Evolutionary conservation across 2,113 vertebrate genomes (phyloP).

Genomic region (Leptobrachium leishanense): DNA sequence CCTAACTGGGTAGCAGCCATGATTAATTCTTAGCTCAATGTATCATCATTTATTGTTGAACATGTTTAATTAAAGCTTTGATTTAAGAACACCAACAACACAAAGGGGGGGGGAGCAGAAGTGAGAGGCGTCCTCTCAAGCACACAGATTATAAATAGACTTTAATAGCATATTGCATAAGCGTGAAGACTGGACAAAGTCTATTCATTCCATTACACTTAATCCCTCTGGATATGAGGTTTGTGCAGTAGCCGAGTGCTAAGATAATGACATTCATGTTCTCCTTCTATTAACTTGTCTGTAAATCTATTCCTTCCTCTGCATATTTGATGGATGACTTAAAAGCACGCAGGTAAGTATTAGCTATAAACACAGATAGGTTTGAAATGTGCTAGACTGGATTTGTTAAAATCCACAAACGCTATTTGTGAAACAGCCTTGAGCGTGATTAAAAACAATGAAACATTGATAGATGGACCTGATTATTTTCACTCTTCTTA

Average conservation of each 20-base stretch:
- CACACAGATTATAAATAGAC: neutral
- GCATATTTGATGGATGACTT: neutral
- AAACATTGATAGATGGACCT: conserved; percentile 9
- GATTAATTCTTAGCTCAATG: neutral
- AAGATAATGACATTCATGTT: neutral
- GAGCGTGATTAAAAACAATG: neutral
- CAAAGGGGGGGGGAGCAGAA: neutral
- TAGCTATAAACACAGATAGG: neutral
- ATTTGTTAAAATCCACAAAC: neutral
- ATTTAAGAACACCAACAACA: neutral
- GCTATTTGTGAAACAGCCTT: conserved; percentile 4
- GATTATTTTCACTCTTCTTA: conserved; percentile 4
- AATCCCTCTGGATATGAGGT: neutral
- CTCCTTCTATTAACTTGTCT: neutral
- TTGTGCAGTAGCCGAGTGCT: neutral
- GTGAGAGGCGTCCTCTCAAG: neutral
- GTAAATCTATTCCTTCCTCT: conserved; percentile 5
- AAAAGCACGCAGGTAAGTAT: neutral
- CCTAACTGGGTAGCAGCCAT: neutral
- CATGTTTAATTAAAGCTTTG: neutral
- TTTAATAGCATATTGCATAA: neutral
- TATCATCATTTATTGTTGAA: neutral
- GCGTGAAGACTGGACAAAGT: neutral
- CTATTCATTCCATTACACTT: neutral
- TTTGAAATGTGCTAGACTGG: conserved; percentile 3